Base-by-base conservation (phyloP, 2,888 invertebrate species). In the Rhingia rostrata region DNA sequence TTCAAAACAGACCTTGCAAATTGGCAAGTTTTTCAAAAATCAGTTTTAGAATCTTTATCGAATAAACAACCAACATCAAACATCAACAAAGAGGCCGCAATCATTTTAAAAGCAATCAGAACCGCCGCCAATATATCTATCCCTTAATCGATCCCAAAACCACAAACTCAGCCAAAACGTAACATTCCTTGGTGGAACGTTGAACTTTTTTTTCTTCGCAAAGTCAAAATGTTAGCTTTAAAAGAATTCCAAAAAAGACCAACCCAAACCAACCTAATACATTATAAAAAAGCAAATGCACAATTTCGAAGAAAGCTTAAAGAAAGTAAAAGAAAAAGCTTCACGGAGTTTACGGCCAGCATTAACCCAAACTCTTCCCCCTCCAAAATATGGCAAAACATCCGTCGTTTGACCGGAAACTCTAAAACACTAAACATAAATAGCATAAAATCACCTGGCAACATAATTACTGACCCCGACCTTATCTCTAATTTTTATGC, bases 231-330 rank as follows among this genome's bases (percentile, higher is more conserved):
- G 51, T 6, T 37, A 9, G 43, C 56, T n/a, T 37, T 12, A 39
- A 41, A 47, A 33, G 14, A 10, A 0, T 70, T 70, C 9, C 41
- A 70, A 41, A 70, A 47, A 9, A n/a, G 32, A 6, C 10, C 32
- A 3, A 51, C 41, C 7, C n/a, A n/a, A 2, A 14, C n/a, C 3
- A 58, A 58, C 10, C 12, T 69, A 6, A 60, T 60, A 10, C 3
- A 3, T 4, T 70, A 60, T 4, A 69, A 69, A 53, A 43, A 66
- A 66, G 41, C 41, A 6, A 64, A 66, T 12, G 32, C 64, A 2
- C 9, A 47, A 37, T 67, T 67, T n/a, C n/a, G 67, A n/a, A 54
- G 54, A 37, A 6, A 12, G 9, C 37, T 69, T 4, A 72, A 72
- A 35, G 39, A 39, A 0, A 30, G 6, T 32, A 61, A 72, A 61